Evolutionary conservation across 2,888 invertebrate species (phyloP), one percentile per base, ranked within the genome.

Genomic region (Tanytarsus gracilentus): DNA sequence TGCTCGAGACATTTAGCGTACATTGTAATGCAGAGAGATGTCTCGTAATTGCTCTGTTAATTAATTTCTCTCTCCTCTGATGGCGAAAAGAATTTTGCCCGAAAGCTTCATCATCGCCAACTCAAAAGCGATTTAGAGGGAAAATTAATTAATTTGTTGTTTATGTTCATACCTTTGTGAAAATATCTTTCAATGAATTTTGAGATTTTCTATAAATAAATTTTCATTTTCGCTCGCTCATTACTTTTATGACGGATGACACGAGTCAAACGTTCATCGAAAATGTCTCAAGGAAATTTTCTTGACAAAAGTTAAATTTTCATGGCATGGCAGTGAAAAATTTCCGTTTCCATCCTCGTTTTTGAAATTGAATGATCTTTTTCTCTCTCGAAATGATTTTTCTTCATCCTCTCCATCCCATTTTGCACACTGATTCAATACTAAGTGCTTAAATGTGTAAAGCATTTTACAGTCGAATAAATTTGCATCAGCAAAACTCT

Each of bases 111-210:
- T n/a, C n/a, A n/a, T n/a, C n/a, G n/a, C n/a, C n/a, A n/a, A n/a
- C n/a, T 39, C 4, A n/a, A n/a, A 39, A 27, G 11, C 4, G 29
- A 6, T 11, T 51, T 27, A 51, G n/a, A n/a, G n/a, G n/a, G 18
- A 14, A 18, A 27, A 51, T 51, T 51, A 51, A 51, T 51, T 51
- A 51, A 51, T 30, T 51, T 51, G 30, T 27, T 51, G 27, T 51
- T 51, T 30, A 25, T n/a, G n/a, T 18, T 23, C 51, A 27, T 29
- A 16, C 8, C 27, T 29, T 11, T 18, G n/a, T n/a, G n/a, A n/a
- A n/a, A n/a, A n/a, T n/a, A n/a, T n/a, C n/a, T n/a, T n/a, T n/a
- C n/a, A n/a, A 30, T 23, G 27, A 11, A 14, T 51, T 51, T 9
- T 3, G 5, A 7, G 9, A 23, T 25, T 9, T 18, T 11, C 51